Conservation (phyloP, 1,140 invertebrate genomes). For the Ridgeia piscesae region DNA sequence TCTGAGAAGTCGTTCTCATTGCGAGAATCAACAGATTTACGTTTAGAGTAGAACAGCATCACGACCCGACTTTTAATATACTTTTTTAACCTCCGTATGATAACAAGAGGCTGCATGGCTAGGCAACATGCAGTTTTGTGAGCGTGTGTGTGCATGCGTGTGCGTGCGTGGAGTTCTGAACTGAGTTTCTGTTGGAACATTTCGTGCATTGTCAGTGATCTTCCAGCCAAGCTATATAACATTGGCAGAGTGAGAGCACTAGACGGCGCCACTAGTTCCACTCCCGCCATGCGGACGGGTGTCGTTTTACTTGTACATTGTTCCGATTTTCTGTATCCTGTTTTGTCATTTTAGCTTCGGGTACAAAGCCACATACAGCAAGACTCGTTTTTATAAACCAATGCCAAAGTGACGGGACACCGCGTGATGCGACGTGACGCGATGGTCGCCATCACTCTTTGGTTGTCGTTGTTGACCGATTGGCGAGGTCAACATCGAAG, state of each 20-base stretch:
- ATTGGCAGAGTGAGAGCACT: background rate
- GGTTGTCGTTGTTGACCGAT: background rate
- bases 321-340: constrained; percentile 1
- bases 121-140: background rate
- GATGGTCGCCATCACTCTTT: background rate
- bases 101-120: background rate
- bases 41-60: background rate
- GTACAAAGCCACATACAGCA: background rate
- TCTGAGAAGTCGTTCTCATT: background rate
- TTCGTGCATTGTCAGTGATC: background rate
- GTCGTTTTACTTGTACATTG: background rate
- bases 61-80: background rate
- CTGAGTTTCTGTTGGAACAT: background rate
- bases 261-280: background rate
- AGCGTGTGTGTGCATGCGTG: background rate
- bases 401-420: background rate
- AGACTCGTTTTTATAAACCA: background rate
- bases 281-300: background rate
- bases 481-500: background rate
- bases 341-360: constrained; percentile 5
- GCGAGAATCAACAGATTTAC: background rate
- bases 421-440: background rate
- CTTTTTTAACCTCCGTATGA: background rate
- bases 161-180: background rate
- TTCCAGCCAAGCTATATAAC: background rate